phyloP scores from a whole-genome alignment of 2,113 vertebrate genomes.

The Haemorhous mexicanus region DNA sequence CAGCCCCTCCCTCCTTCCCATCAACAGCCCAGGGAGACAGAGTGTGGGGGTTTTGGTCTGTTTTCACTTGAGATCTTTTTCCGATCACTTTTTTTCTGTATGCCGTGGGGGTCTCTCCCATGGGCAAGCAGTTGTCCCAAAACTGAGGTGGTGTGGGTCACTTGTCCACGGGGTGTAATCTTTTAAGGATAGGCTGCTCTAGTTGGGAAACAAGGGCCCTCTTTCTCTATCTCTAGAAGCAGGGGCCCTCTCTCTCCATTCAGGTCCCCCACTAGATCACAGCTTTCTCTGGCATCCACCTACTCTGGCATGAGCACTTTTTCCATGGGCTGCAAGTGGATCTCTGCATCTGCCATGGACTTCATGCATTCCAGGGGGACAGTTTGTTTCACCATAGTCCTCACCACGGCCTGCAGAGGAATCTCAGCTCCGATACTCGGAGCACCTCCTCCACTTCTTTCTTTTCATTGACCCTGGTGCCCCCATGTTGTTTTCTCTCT shows the following conservation, averaged over 20 bases:
- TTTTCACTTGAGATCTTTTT: background rate
- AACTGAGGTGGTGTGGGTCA: background rate
- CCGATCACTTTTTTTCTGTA: background rate
- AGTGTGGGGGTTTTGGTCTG: background rate
- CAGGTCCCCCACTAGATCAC: too few relatives aligned
- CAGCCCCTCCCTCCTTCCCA: background rate
- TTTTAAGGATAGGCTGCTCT: too few relatives aligned
- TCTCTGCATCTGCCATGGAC: too few relatives aligned
- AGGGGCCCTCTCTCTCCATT: too few relatives aligned
- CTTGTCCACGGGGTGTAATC: background rate
- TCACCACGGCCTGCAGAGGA: too few relatives aligned
- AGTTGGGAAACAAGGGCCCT: background rate
- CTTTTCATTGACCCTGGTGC: background rate
- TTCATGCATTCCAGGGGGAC: too few relatives aligned
- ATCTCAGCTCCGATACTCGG: too few relatives aligned
- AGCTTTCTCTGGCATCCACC: too few relatives aligned
- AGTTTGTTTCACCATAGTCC: too few relatives aligned
- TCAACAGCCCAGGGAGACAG: background rate
- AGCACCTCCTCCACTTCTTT: background rate
- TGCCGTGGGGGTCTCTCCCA: background rate
- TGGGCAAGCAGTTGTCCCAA: background rate
- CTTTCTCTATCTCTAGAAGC: background rate
- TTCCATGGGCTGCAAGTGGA: too few relatives aligned
- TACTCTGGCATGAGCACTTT: too few relatives aligned
- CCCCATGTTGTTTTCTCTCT: background rate